Percentiles rank a stretch among this genome's conserved stretches.
Evolutionary conservation across 2,797 vertebrate species (phyloP).

Genomic region (Microctenopoma stevenorrisi): DNA sequence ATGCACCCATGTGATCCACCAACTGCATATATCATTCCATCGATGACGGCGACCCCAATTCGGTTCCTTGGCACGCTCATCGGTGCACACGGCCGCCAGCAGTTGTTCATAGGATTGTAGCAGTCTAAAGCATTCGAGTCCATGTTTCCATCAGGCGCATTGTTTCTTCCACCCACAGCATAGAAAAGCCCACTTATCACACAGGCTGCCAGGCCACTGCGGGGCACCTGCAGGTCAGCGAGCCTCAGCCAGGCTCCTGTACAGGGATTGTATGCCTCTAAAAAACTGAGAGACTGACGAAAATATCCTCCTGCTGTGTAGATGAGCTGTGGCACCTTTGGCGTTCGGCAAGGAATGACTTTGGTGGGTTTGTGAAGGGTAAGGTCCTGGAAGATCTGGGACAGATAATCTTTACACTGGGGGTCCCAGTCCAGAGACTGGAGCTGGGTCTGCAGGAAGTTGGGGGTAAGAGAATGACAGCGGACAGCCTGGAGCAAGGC

Average conservation of each 20-base stretch:
- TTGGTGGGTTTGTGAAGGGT: constrained; percentile 91
- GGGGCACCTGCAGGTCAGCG: constrained; percentile 90
- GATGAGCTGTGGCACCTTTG: constrained; percentile 92
- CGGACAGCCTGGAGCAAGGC: constrained; percentile 94
- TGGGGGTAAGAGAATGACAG: constrained; percentile 94
- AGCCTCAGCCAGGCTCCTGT: constrained; percentile 87
- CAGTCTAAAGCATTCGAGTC: constrained; percentile 93
- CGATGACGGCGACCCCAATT: constrained; percentile 93
- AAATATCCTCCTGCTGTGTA: constrained; percentile 93
- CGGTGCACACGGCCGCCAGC: constrained; percentile 91
- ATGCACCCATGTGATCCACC: constrained; percentile 94
- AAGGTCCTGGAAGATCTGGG: constrained; percentile 94
- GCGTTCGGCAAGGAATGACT: constrained; percentile 84
- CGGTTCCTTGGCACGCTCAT: constrained; percentile 95
- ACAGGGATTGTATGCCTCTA: constrained; percentile 91
- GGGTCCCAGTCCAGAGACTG: constrained; percentile 91
- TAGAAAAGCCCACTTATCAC: constrained; percentile 94
- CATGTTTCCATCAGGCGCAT: constrained; percentile 93
- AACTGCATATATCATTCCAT: constrained; percentile 93
- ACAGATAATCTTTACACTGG: constrained; percentile 93
- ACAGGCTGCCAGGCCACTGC: constrained; percentile 91
- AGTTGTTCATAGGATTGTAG: constrained; percentile 96
- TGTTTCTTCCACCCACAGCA: constrained; percentile 92
- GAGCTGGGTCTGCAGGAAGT: constrained; percentile 93
- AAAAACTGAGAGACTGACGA: constrained; percentile 89